Percentiles rank a stretch among this genome's conserved stretches.
Evolutionary conservation across 2,888 invertebrate genomes (phyloP).

Genomic region (Hyppa rectilinea): DNA sequence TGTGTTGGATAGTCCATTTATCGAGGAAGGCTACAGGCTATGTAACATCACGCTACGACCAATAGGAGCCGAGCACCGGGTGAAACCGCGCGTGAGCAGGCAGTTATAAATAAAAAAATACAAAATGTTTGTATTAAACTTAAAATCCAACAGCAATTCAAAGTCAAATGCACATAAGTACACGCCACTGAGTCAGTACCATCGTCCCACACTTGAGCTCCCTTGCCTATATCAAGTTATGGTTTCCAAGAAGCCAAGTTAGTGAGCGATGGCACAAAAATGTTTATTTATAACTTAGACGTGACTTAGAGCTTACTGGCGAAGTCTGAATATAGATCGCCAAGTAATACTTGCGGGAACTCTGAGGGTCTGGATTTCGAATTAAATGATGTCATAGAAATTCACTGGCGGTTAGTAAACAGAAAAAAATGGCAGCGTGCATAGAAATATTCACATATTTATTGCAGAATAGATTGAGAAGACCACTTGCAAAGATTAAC

Average conservation of each 20-base stretch:
- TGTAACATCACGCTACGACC: too few relatives aligned
- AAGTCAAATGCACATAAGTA: conserved; percentile 46
- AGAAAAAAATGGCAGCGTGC: background rate
- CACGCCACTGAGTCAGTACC: conserved; percentile 46
- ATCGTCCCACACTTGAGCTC: conserved; percentile 41
- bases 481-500: background rate
- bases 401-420: background rate
- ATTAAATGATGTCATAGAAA: conserved; percentile 48
- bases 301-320: conserved; percentile 56
- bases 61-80: too few relatives aligned
- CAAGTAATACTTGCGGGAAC: conserved; percentile 41
- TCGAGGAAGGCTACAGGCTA: too few relatives aligned
- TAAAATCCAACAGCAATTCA: conserved; percentile 22
- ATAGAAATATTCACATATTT: background rate
- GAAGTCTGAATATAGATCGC: conserved; percentile 45
- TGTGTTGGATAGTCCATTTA: too few relatives aligned
- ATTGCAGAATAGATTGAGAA: background rate
- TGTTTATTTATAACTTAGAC: conserved; percentile 63
- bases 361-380: conserved; percentile 22
- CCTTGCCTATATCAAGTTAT: conserved; percentile 40
- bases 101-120: too few relatives aligned
- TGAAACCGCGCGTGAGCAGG: too few relatives aligned
- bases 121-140: too few relatives aligned
- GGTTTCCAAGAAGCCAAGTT: conserved; percentile 50
- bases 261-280: conserved; percentile 58